Percentiles rank a stretch among this genome's conserved stretches.
Conservation (phyloP, 2,113 vertebrate species). For the Hemicordylus capensis region DNA sequence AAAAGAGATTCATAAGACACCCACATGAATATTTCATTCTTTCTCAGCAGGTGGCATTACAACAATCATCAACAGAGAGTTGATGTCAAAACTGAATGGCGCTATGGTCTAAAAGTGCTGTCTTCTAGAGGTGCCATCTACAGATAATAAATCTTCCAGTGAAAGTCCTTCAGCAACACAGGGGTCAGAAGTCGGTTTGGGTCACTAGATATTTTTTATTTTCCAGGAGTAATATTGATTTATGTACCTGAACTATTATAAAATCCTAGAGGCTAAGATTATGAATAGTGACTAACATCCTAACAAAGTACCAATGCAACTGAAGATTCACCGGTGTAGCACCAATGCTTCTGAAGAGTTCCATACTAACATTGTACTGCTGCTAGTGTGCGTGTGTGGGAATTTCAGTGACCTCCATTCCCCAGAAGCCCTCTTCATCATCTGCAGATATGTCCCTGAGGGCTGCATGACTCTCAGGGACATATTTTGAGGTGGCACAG, state of each 20-base stretch:
- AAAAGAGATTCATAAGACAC: neutral
- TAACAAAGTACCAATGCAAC: no score
- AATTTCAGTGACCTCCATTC: no score
- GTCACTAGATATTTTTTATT: neutral
- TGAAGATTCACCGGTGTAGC: no score
- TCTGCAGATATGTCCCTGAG: no score
- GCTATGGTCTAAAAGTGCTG: neutral
- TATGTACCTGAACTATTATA: neutral
- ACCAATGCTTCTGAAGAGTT: no score
- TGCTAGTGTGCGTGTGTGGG: no score
- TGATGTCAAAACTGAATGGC: slow-evolving; percentile 30
- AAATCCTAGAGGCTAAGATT: neutral
- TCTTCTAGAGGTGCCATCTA: neutral
- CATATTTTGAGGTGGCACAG: no score
- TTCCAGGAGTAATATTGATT: neutral
- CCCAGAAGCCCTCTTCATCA: no score
- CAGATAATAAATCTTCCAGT: neutral
- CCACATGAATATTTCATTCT: slow-evolving; percentile 12
- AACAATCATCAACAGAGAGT: slow-evolving; percentile 28
- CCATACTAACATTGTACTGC: no score
- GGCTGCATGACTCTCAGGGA: no score
- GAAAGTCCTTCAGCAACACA: neutral
- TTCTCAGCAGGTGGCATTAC: neutral
- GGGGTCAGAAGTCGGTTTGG: neutral
- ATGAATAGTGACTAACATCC: no score